Conservation (phyloP, 2,888 invertebrate species). For the Euspilapteryx auroguttella region DNA sequence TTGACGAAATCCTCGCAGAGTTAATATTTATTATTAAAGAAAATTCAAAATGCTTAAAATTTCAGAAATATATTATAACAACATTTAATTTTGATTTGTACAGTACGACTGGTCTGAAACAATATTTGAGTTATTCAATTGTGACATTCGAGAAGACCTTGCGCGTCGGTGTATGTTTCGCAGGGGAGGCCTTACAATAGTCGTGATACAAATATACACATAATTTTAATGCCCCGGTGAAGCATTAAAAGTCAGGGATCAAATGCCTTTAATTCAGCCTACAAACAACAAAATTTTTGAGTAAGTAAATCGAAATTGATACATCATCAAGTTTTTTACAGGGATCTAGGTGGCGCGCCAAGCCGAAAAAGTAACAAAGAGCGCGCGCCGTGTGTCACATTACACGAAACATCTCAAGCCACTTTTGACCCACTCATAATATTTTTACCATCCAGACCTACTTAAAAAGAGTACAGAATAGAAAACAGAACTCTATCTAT, state of each 20-base stretch:
- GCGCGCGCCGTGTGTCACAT: too few relatives aligned
- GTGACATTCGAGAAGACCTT: too few relatives aligned
- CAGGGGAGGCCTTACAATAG: slow-evolving; percentile 54
- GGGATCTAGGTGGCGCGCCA: too few relatives aligned
- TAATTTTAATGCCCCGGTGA: slow-evolving; percentile 60
- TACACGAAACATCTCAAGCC: too few relatives aligned
- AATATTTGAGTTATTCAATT: too few relatives aligned
- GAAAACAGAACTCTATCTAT: slow-evolving; percentile 1
- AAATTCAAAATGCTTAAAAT: slow-evolving; percentile 11
- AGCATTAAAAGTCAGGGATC: slow-evolving; percentile 63
- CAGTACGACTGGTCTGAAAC: too few relatives aligned
- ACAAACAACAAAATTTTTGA: not conserved
- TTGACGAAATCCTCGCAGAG: slow-evolving; percentile 17
- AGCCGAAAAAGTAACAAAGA: too few relatives aligned
- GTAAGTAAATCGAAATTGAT: not conserved
- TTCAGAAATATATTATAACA: too few relatives aligned
- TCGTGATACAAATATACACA: slow-evolving; percentile 61
- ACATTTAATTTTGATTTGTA: too few relatives aligned
- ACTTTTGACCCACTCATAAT: too few relatives aligned
- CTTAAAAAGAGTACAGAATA: too few relatives aligned
- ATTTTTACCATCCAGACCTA: too few relatives aligned
- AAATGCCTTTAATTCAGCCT: slow-evolving; percentile 51
- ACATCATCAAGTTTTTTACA: slow-evolving; percentile 4
- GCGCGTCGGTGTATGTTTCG: slow-evolving; percentile 38
- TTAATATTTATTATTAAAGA: slow-evolving; percentile 32